Evolutionary conservation across 1,140 invertebrate species (phyloP), one percentile per base, ranked within the genome.

Genomic region (Elymnias hypermnestra): DNA sequence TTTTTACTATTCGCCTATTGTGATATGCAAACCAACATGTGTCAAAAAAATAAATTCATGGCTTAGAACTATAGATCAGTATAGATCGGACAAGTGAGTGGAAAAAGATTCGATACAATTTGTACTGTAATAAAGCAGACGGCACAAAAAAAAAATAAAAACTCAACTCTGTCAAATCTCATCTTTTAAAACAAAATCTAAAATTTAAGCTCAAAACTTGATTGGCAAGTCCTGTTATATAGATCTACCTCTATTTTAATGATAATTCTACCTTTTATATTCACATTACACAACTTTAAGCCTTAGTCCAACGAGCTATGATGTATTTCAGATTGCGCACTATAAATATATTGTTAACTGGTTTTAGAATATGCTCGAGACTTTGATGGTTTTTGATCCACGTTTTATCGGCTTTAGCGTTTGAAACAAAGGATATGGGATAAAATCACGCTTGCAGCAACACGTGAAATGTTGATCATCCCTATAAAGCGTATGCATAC

Each of bases 371-470:
- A 36, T 29, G 31, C 9, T 8, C 29, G 19, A 19, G 42, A 44
- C 29, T 33, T 44, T 44, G 42, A 44, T 53, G 37, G 37, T 46
- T 35, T 51, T 46, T 46, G 48, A 51, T 57, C 48, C 42, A 47
- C 38, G 40, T 46, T 57, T 52, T 57, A 47, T 47, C 33, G 48
- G 43, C 48, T 57, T 43, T 48, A 8, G 22, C 26, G 40, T 26
- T 55, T 41, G 28, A 39, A 37, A 49, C 46, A 55, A 46, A 55
- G 45, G 52, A 40, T 35, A 42, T 21, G 12, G 33, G 33, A 49
- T 55, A 49, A 45, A 55, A 55, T 50, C 46, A 50, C 35, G 39
- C 38, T 41, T 38, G 45, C 45, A 52, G 15, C 19, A 40, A 43
- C 33, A 48, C 44, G 45, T 49, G 40, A 57, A 57, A 57, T 48